Evolutionary conservation across 2,797 vertebrate genomes (phyloP), one percentile per base, ranked within the genome.

Genomic region (Myotis myotis): DNA sequence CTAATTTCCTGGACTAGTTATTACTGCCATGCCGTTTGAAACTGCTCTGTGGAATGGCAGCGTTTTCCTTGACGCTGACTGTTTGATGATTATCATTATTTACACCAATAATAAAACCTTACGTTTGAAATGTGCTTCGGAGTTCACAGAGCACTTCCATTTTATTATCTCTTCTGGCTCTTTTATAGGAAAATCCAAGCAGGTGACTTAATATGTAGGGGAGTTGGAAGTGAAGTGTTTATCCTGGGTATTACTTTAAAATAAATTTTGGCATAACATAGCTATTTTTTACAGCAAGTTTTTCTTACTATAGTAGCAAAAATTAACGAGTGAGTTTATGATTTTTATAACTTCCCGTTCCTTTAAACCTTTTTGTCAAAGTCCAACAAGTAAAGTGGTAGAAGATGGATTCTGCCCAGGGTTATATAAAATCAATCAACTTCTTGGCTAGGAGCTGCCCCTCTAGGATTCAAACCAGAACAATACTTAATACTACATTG

Each of bases 131-230:
- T 33, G 20, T n/a, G 28, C 53, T 62, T 84, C 41, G 1, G 41
- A 30, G 16, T 79, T 72, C 68, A 71, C 11, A 7, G 8, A 64
- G 38, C 28, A 19, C 70, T 80, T 80, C 30, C 28, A 19, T 84
- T 87, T 81, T 75, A 74, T 88, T 57, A 8, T 51, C 71, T 94
- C 30, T 22, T 47, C 62, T 53, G 51, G 17, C 53, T 85, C 79
- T 87, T n/a, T 47, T 76, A n/a, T 60, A 71, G 93, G 70, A 49
- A 95, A 96, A 78, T 74, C 44, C 71, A 97, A 70, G 70, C 66
- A 62, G 33, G 20, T 30, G 74, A 74, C 49, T 76, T 75, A 83
- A 57, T 79, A 76, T 81, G 74, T 74, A 84, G 62, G 62, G 78
- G 49, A 82, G 3, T 57, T 20, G 51, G 81, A 81, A 64, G 30